A percentile compares a stretch with the other conserved stretches of the same genome.
Evolutionary conservation across 1,140 invertebrate species (phyloP).

Genomic region (Danaus plexippus): DNA sequence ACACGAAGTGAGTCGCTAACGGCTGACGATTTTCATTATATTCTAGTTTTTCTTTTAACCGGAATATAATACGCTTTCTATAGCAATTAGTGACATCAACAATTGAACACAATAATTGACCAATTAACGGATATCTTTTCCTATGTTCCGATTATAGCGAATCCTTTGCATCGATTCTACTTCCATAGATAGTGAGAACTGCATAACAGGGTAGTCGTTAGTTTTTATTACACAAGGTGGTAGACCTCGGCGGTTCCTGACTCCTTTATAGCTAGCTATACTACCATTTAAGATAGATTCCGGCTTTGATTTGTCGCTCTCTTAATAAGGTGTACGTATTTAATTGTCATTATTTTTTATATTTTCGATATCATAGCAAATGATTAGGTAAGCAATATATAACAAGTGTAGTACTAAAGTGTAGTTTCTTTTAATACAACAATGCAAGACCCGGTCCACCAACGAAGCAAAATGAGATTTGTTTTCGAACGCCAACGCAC

Average conservation of each 20-base stretch:
- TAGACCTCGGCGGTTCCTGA: conserved; percentile 13
- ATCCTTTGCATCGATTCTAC: conserved; percentile 5
- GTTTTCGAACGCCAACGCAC: conserved; percentile 30
- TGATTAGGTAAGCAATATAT: no score
- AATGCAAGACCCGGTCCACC: conserved; percentile 33
- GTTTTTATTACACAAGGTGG: conserved; percentile 14
- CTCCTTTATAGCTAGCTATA: conserved; percentile 19
- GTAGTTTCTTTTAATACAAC: conserved; percentile 25
- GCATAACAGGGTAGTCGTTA: conserved; percentile 4
- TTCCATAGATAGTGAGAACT: conserved; percentile 1
- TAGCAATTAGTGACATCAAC: conserved; percentile 17
- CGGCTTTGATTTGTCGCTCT: conserved; percentile 16
- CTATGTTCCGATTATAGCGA: conserved; percentile 1
- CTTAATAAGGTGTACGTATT: conserved; percentile 17
- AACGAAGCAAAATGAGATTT: conserved; percentile 31
- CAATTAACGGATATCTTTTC: conserved; percentile 17
- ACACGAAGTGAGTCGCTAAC: conserved; percentile 11
- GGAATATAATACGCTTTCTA: conserved; percentile 14
- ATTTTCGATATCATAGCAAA: no score
- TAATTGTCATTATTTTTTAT: no score
- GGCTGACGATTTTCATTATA: conserved; percentile 11
- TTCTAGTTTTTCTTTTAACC: conserved; percentile 10
- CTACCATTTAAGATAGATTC: conserved; percentile 25
- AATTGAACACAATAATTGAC: conserved; percentile 18
- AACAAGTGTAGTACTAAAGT: no score